These are phyloP conservation scores for Xestia ashworthii DNA, from an alignment of 2,888 invertebrate species.

Conservation along the genomic window DNA sequence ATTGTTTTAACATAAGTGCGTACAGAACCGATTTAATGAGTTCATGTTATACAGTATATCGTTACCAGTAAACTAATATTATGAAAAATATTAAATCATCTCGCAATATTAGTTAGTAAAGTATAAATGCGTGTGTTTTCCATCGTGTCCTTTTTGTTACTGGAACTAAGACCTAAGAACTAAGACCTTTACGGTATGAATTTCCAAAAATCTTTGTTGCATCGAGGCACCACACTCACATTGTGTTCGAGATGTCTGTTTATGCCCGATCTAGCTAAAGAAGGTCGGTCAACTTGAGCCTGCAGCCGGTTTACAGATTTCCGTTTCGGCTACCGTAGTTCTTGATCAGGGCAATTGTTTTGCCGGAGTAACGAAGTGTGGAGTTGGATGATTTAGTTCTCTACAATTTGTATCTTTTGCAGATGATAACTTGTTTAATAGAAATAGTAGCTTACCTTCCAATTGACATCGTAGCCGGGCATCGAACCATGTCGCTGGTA, in stretches of 20 bases:
- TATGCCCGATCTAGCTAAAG: no score
- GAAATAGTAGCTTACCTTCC: constrained; percentile 41
- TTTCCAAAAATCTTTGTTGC: no score
- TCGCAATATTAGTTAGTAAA: neutral
- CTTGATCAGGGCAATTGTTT: neutral
- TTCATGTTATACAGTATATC: neutral
- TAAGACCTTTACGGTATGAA: no score
- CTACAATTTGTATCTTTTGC: neutral
- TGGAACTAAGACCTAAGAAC: no score
- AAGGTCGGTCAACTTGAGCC: no score
- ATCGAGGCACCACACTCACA: no score
- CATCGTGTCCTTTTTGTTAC: neutral
- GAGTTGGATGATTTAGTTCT: neutral
- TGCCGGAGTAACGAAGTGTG: no score
- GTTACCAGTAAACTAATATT: no score
- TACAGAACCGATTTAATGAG: neutral
- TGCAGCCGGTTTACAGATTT: no score
- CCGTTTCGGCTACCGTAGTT: no score
- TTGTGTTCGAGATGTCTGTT: no score
- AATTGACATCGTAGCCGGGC: constrained; percentile 40
- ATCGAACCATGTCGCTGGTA: constrained; percentile 43
- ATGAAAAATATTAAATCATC: neutral
- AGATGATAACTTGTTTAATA: neutral
- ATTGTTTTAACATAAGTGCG: neutral
- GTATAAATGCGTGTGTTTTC: neutral